Evolutionary conservation across 2,888 invertebrate genomes (phyloP).

Genomic region (Agrochola lota): DNA sequence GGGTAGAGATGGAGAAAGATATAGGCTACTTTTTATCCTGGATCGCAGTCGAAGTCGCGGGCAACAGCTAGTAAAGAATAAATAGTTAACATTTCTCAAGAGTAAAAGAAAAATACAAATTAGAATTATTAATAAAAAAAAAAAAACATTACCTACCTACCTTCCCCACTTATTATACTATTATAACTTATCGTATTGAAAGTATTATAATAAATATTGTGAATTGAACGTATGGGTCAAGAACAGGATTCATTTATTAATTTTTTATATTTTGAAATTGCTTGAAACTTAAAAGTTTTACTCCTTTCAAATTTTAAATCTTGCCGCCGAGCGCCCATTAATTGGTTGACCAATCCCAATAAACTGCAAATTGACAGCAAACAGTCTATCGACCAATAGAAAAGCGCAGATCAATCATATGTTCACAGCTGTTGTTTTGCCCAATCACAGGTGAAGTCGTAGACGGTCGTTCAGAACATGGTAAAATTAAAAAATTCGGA

Average conservation of each 20-base stretch:
- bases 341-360: slow-evolving; percentile 33
- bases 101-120: no score
- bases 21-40: no score
- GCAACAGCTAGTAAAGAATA: no score
- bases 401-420: slow-evolving; percentile 66
- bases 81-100: no score
- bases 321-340: slow-evolving; percentile 44
- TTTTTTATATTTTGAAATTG: background rate
- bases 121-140: no score
- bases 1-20: no score
- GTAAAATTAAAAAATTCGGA: background rate
- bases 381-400: slow-evolving; percentile 65
- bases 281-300: slow-evolving; percentile 5
- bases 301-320: slow-evolving; percentile 45
- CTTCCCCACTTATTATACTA: no score
- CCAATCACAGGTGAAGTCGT: slow-evolving; percentile 63
- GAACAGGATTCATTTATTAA: background rate
- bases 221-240: background rate
- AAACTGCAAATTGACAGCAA: slow-evolving; percentile 19
- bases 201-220: background rate
- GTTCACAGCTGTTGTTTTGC: slow-evolving; percentile 71
- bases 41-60: no score
- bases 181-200: background rate
- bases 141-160: background rate
- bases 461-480: slow-evolving; percentile 57